These are phyloP conservation scores for Perithous albicinctus DNA, from an alignment of 2,888 invertebrate species.

Conservation along the genomic window DNA sequence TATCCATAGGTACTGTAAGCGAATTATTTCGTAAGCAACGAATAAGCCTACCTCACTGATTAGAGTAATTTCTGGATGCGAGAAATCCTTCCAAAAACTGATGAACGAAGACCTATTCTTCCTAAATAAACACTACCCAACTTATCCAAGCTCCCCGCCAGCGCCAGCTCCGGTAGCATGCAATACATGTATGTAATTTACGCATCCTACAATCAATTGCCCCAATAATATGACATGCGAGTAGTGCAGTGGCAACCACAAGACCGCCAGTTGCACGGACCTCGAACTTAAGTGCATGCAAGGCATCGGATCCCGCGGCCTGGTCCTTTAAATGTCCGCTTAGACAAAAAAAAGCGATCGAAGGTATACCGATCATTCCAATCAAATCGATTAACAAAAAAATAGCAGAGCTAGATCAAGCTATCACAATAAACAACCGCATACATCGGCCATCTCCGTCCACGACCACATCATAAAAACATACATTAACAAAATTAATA, in stretches of 20 bases:
- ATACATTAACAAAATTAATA: constrained; percentile 16
- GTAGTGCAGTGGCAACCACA: constrained; percentile 2
- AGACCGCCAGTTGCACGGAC: background rate
- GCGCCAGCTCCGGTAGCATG: background rate
- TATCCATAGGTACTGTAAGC: background rate
- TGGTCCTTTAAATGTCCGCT: constrained; percentile 23
- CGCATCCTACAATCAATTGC: background rate
- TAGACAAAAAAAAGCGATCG: background rate
- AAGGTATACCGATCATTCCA: background rate
- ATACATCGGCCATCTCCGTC: constrained; percentile 16
- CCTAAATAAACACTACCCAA: constrained; percentile 37
- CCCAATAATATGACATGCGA: constrained; percentile 6
- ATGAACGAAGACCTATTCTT: too few species aligned
- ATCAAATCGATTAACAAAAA: constrained; percentile 18
- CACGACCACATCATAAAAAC: too few species aligned
- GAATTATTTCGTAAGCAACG: background rate
- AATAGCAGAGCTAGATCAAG: background rate
- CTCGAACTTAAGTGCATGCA: constrained; percentile 13
- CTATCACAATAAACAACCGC: background rate
- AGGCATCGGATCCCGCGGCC: constrained; percentile 12
- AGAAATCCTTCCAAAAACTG: too few species aligned
- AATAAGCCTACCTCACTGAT: constrained; percentile 43
- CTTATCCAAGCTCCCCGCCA: constrained; percentile 38
- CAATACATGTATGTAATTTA: background rate
- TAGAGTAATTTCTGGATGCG: constrained; percentile 27